Conservation (phyloP, 2,888 invertebrate species). For the Hecatera dysodea region DNA sequence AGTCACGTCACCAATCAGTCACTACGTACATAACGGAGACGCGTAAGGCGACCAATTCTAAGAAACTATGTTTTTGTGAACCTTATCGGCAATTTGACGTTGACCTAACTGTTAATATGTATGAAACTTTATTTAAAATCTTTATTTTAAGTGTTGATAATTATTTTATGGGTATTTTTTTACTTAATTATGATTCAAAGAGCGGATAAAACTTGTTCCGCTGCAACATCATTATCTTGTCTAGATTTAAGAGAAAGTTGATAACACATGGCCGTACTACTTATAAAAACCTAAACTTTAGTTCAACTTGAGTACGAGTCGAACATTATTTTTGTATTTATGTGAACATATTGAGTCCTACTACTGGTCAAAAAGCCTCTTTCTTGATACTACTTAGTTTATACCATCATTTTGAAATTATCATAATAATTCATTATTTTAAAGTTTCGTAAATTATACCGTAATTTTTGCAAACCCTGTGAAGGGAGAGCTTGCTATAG, state of each 20-base stretch:
- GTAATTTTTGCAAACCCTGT: too few relatives aligned
- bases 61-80: background rate
- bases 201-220: background rate
- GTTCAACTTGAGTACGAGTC: background rate
- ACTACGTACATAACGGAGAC: too few relatives aligned
- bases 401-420: too few relatives aligned
- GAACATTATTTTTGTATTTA: background rate
- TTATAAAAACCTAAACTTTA: background rate
- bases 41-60: too few relatives aligned
- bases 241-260: background rate
- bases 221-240: background rate
- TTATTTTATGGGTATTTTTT: background rate
- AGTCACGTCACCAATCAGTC: background rate
- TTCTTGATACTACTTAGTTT: too few relatives aligned
- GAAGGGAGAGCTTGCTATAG: too few relatives aligned
- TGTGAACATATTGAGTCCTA: too few relatives aligned
- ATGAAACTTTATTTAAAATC: background rate
- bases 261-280: background rate
- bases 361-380: too few relatives aligned
- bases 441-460: too few relatives aligned
- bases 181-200: background rate
- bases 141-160: conserved; percentile 2
- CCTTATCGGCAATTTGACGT: background rate
- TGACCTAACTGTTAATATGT: background rate
- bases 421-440: too few relatives aligned